Conservation (phyloP, 2,797 vertebrate genomes). For the Enteromius unitaeniatus region DNA sequence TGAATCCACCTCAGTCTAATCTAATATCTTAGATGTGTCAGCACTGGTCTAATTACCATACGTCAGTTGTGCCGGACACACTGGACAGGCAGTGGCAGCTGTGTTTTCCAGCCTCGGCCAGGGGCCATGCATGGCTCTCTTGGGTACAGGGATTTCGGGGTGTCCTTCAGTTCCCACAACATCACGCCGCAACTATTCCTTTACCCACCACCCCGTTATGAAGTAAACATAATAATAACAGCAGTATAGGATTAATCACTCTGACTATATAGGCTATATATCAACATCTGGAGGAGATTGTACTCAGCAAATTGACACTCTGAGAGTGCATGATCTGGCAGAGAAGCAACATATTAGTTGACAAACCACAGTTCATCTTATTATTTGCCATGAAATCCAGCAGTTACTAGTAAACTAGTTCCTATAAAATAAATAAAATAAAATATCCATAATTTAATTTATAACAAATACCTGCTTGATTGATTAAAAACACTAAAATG, state of each 20-base stretch:
- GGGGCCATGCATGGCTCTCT: slow-evolving; percentile 21
- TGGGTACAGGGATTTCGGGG: slow-evolving; percentile 48
- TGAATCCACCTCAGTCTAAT: slow-evolving; percentile 29
- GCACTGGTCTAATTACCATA: slow-evolving; percentile 33
- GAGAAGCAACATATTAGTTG: background rate
- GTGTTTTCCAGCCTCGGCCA: slow-evolving; percentile 33
- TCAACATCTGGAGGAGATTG: slow-evolving; percentile 47
- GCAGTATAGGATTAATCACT: slow-evolving; percentile 46
- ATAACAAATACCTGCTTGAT: background rate
- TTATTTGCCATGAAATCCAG: background rate
- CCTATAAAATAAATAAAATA: background rate
- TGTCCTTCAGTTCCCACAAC: slow-evolving; percentile 75
- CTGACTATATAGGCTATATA: slow-evolving; percentile 21
- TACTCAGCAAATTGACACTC: background rate
- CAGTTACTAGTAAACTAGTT: too few relatives aligned
- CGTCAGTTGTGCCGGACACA: background rate
- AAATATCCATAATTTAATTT: background rate
- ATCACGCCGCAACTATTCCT: slow-evolving; percentile 76
- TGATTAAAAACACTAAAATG: background rate
- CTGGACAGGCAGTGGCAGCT: slow-evolving; percentile 52
- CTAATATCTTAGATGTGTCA: slow-evolving; percentile 39
- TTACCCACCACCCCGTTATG: slow-evolving; percentile 65
- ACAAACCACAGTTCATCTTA: background rate
- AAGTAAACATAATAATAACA: slow-evolving; percentile 63
- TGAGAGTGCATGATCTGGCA: background rate